Conservation (phyloP, 1,140 invertebrate species). For the Hycleus phaleratus region DNA sequence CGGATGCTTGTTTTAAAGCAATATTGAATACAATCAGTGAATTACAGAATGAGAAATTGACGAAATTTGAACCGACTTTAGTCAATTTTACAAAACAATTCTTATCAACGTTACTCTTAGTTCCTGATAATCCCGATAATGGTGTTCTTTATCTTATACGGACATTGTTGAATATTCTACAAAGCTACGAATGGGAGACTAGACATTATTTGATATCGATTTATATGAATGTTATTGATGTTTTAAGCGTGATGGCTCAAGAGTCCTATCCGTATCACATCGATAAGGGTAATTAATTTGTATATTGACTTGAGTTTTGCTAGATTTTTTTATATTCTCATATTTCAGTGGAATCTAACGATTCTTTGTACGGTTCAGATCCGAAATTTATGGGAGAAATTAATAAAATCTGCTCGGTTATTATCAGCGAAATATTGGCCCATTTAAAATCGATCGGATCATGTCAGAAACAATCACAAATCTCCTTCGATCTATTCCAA, state of each 20-base stretch:
- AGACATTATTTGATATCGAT: constrained; percentile 50
- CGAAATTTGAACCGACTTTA: constrained; percentile 61
- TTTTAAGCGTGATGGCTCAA: constrained; percentile 65
- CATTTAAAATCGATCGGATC: constrained; percentile 63
- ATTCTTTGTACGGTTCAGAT: constrained; percentile 85
- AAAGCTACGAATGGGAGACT: constrained; percentile 62
- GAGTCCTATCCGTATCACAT: constrained; percentile 76
- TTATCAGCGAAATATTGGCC: constrained; percentile 69
- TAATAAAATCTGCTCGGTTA: constrained; percentile 65
- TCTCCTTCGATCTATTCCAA: constrained; percentile 68
- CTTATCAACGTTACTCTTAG: constrained; percentile 74
- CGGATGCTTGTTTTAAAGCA: constrained; percentile 89
- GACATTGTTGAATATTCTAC: constrained; percentile 64
- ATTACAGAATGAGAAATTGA: constrained; percentile 59
- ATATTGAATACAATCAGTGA: constrained; percentile 73
- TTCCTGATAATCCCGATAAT: constrained; percentile 84
- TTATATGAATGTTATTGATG: constrained; percentile 64
- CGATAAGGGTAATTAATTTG: constrained; percentile 51
- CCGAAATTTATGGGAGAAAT: constrained; percentile 76
- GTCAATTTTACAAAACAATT: constrained; percentile 68
- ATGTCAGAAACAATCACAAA: constrained; percentile 53
- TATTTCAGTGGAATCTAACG: constrained; percentile 82
- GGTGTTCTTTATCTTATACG: constrained; percentile 71
- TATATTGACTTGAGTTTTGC: constrained; percentile 1
- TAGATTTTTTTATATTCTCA: too few species aligned